A percentile compares a stretch with the other conserved stretches of the same genome.
phyloP scores from a whole-genome alignment of 2,797 vertebrate genomes.

The Coracias cyanogaster region DNA sequence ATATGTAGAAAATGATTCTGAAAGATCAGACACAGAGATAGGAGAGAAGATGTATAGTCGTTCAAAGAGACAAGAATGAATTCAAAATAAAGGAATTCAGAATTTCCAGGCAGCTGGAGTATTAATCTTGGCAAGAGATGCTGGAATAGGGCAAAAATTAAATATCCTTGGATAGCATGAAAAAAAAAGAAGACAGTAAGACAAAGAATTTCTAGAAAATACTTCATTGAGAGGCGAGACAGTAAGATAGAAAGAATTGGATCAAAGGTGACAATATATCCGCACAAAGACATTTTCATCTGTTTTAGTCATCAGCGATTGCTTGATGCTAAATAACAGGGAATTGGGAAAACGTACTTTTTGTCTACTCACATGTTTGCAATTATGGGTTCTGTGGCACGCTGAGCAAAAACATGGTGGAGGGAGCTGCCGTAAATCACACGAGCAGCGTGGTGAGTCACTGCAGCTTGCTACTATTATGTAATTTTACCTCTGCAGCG shows the following conservation, averaged over 20 bases:
- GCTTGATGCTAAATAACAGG: neutral
- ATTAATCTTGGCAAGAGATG: constrained; percentile 34
- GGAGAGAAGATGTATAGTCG: neutral
- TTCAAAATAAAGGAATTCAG: constrained; percentile 50
- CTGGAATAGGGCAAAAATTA: constrained; percentile 18
- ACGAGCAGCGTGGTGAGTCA: neutral
- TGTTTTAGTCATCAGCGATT: neutral
- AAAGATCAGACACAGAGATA: constrained; percentile 16
- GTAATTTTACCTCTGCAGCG: neutral
- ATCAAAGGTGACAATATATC: constrained; percentile 9
- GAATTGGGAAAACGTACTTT: neutral
- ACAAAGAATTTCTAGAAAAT: neutral
- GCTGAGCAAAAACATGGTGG: neutral
- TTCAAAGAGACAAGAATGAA: constrained; percentile 16
- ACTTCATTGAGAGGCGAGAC: neutral
- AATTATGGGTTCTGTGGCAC: neutral
- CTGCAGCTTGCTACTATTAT: neutral
- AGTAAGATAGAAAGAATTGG: neutral
- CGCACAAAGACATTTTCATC: neutral
- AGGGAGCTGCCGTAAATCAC: neutral
- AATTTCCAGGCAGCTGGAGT: constrained; percentile 67
- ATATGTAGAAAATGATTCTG: neutral
- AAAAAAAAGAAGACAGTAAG: neutral
- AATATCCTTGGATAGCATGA: constrained; percentile 26
- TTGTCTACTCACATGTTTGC: neutral